A percentile compares a stretch with the other conserved stretches of the same genome.
phyloP scores from a whole-genome alignment of 2,888 invertebrate genomes.

The Perizoma affinitatum region DNA sequence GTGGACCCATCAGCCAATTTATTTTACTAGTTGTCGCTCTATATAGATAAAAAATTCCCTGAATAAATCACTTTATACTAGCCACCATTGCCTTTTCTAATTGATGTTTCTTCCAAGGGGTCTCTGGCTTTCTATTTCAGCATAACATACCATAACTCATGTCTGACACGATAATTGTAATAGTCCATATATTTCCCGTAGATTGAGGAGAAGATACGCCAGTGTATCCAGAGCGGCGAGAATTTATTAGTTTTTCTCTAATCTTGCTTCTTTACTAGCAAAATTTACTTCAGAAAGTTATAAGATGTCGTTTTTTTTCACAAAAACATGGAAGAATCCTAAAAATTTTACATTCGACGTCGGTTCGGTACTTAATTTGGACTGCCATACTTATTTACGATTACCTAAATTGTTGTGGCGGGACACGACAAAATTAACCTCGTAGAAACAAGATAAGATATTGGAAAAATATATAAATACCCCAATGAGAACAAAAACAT shows the following conservation, averaged over 20 bases:
- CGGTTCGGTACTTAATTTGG: too few relatives aligned
- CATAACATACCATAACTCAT: constrained; percentile 34
- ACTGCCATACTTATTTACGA: too few relatives aligned
- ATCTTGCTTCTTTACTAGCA: constrained; percentile 5
- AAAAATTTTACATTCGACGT: too few relatives aligned
- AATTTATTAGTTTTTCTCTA: constrained; percentile 25
- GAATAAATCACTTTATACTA: constrained; percentile 21
- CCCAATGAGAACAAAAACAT: too few relatives aligned
- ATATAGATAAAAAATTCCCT: too few relatives aligned
- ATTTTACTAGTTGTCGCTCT: too few relatives aligned
- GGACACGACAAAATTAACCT: too few relatives aligned
- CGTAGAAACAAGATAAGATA: too few relatives aligned
- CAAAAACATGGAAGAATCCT: constrained; percentile 3
- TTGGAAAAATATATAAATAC: too few relatives aligned
- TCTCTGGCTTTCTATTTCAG: constrained; percentile 15
- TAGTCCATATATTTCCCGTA: constrained; percentile 37
- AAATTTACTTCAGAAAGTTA: not conserved
- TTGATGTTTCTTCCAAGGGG: constrained; percentile 9
- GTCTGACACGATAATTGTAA: constrained; percentile 33
- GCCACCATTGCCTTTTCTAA: constrained; percentile 15
- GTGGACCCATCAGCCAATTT: too few relatives aligned
- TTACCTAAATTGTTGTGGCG: too few relatives aligned
- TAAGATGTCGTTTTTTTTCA: constrained; percentile 3
- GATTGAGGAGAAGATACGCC: constrained; percentile 31
- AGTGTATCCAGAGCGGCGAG: constrained; percentile 18